Base-by-base conservation (phyloP, 30 jellyfish, hydroid and myxozoan genomes). In the Hydractinia symbiolongicarpus region DNA sequence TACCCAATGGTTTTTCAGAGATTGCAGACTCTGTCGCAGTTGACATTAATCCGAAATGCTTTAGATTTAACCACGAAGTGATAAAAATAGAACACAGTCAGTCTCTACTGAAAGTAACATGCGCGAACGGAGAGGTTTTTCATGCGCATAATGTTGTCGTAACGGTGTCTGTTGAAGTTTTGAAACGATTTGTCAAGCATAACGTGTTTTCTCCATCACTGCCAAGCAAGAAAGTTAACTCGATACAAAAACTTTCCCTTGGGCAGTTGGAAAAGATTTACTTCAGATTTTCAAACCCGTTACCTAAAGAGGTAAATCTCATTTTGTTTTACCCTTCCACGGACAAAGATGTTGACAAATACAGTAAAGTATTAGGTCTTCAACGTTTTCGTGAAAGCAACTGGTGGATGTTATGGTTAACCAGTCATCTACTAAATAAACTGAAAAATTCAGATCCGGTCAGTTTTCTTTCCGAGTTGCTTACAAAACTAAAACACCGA, bases 151-250 rank as follows among this genome's bases (percentile, higher is more conserved):
- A 49, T 55, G 83, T 75, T 13, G 53, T 75, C 8, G 19, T 75
- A 50, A 75, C 83, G 6, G 83, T 54, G n/a, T 75, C 83, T 14
- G 76, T 75, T 49, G 77, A 75, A 50, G 83, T 75, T 75, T 50
- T 75, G 76, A 75, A 75, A 50, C 49, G 21, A 50, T 9, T 75
- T 51, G 1, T 75, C 53, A 53, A 16, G 4, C 56, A 75, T 5
- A 77, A 20, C 16, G 17, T 21, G 50, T 53, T 75, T 15, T 44
- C 51, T n/a, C 76, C 50, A 19, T 50, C 80, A 71, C 60, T n/a
- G 40, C 78, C 83, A 10, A 44, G 50, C 15, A 50, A 55, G 76
- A 75, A 75, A 16, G 16, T 50, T 0, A 49, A 40, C 7, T 19
- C 83, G 4, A 50, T 75, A 55, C 19, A 75, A 4, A 55, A 53